phyloP scores from a whole-genome alignment of 1,140 invertebrate genomes.

The Hyles vespertilio region DNA sequence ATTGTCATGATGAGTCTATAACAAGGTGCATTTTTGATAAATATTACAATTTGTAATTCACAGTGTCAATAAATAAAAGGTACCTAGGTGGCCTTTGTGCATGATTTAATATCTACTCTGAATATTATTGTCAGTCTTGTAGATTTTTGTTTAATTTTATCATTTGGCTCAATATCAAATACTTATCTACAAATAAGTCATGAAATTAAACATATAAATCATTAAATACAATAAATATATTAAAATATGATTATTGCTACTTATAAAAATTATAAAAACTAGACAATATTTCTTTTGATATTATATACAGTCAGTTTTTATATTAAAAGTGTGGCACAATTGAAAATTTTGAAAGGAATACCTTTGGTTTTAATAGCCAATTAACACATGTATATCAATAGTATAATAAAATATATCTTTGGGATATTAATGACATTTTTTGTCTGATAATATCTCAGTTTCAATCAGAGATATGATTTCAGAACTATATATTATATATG shows the following conservation, averaged over 20 bases:
- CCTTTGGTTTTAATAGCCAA: constrained; percentile 65
- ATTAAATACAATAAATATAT: constrained; percentile 71
- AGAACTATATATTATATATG: not conserved
- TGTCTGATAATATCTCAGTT: constrained; percentile 4
- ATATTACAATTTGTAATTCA: constrained; percentile 50
- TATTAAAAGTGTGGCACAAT: constrained; percentile 63
- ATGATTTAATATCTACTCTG: constrained; percentile 72
- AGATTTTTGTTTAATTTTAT: constrained; percentile 70
- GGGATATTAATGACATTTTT: constrained; percentile 34
- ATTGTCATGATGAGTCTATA: constrained; percentile 76
- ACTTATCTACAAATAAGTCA: constrained; percentile 65
- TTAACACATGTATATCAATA: constrained; percentile 29
- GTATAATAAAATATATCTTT: constrained; percentile 42
- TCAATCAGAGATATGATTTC: constrained; percentile 1
- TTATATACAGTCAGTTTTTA: constrained; percentile 48
- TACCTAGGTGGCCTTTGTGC: constrained; percentile 61
- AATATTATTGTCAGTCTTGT: constrained; percentile 77
- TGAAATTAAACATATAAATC: constrained; percentile 57
- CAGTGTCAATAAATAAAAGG: constrained; percentile 56
- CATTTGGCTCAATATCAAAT: constrained; percentile 64
- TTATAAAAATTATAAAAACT: constrained; percentile 50
- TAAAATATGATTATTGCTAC: constrained; percentile 66
- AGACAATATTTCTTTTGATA: constrained; percentile 40
- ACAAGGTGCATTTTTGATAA: constrained; percentile 72
- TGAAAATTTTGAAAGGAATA: constrained; percentile 38